Conservation (phyloP, 2,888 invertebrate species). For the Adelphocoris suturalis region DNA sequence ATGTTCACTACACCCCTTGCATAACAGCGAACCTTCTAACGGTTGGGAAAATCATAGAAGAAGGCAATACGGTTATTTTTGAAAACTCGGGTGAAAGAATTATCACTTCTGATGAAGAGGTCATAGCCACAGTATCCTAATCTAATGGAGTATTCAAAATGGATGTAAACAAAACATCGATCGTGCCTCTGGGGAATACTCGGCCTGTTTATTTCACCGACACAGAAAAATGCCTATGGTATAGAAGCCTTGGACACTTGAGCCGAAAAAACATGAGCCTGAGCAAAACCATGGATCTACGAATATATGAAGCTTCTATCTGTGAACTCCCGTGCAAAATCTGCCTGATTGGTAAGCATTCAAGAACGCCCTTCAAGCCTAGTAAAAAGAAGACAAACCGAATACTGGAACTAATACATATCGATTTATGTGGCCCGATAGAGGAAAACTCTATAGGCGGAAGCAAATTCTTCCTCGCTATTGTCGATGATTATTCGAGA, state of each 20-base stretch:
- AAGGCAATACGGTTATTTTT: conserved; percentile 35
- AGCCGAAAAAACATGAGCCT: not conserved
- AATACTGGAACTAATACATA: conserved; percentile 17
- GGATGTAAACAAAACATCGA: not conserved
- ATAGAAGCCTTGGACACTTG: conserved; percentile 39
- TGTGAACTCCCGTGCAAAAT: not conserved
- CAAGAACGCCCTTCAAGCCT: not conserved
- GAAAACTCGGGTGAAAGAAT: not conserved
- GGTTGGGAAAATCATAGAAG: conserved; percentile 11
- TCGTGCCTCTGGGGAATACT: not conserved
- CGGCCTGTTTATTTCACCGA: not conserved
- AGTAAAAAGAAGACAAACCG: not conserved
- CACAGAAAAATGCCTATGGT: not conserved
- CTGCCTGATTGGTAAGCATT: conserved; percentile 13
- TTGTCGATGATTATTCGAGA: conserved; percentile 63
- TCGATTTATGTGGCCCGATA: conserved; percentile 59
- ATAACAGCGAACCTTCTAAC: conserved; percentile 33
- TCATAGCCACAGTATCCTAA: conserved; percentile 22
- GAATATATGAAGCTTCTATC: not conserved
- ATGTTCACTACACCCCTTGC: not conserved
- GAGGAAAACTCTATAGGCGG: conserved; percentile 11
- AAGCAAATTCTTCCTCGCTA: conserved; percentile 20
- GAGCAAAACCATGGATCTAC: not conserved
- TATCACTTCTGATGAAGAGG: not conserved
- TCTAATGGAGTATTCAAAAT: conserved; percentile 15